Evolutionary conservation across 2,113 vertebrate genomes (phyloP).

Genomic region (Rhinolophus ferrumequinum): DNA sequence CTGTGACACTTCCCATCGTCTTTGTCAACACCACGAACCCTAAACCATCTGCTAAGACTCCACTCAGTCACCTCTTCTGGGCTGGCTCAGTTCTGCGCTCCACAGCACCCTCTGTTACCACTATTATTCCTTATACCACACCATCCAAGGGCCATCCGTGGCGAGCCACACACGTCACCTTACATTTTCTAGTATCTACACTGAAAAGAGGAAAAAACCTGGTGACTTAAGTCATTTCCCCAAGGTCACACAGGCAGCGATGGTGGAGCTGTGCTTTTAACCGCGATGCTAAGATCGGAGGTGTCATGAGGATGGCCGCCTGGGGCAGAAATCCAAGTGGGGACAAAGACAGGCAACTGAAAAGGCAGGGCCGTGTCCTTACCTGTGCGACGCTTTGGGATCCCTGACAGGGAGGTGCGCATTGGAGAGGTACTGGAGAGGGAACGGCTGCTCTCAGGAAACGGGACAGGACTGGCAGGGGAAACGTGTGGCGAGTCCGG

Average conservation of each 20-base stretch:
- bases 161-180: fast-evolving
- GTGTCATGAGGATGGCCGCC: fast-evolving
- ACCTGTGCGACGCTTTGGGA: constrained; percentile 92
- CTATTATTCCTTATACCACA: not conserved
- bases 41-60: not conserved
- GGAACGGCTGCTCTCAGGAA: constrained; percentile 44
- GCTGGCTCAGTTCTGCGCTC: not conserved
- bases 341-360: not conserved
- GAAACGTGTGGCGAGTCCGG: constrained; percentile 10
- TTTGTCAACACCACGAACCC: not conserved
- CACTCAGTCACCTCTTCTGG: not conserved
- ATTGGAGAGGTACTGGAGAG: not conserved
- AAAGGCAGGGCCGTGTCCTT: not conserved
- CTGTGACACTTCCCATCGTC: fast-evolving
- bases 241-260: not conserved
- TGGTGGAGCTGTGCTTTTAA: not conserved
- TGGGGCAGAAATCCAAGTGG: fast-evolving
- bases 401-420: constrained; percentile 78
- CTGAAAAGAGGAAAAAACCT: not conserved
- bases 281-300: not conserved
- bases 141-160: fast-evolving
- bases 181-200: not conserved
- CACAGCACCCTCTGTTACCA: fast-evolving
- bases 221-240: not conserved
- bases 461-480: not conserved